phyloP scores from a whole-genome alignment of 2,888 invertebrate genomes.

The Noctuana brunneofusca region DNA sequence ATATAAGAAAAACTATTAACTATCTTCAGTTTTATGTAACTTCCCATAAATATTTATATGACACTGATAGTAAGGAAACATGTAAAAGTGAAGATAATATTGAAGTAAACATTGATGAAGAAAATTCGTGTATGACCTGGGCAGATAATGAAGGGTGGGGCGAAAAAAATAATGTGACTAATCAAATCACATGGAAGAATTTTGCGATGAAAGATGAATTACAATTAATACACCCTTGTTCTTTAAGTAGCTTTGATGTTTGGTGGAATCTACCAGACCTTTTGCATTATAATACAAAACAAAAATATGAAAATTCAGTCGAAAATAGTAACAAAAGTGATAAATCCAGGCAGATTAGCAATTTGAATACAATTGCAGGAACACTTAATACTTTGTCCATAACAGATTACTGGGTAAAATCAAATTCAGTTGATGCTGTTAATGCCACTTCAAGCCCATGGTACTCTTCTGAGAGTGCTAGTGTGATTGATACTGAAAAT shows the following conservation, averaged over 20 bases:
- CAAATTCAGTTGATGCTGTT: constrained; percentile 40
- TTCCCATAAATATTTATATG: constrained; percentile 57
- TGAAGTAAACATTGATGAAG: constrained; percentile 57
- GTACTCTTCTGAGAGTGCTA: constrained; percentile 56
- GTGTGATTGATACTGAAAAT: constrained; percentile 66
- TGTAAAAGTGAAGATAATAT: constrained; percentile 50
- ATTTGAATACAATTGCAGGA: constrained; percentile 53
- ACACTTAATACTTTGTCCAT: constrained; percentile 67
- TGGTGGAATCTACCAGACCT: constrained; percentile 70
- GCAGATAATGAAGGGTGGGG: constrained; percentile 52
- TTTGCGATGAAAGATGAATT: constrained; percentile 48
- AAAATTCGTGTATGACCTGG: constrained; percentile 71
- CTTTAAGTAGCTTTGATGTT: constrained; percentile 53
- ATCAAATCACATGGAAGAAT: constrained; percentile 46
- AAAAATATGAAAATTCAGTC: constrained; percentile 37
- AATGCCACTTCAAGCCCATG: constrained; percentile 61
- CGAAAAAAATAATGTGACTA: constrained; percentile 41
- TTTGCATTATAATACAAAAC: constrained; percentile 48
- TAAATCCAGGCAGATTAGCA: constrained; percentile 41
- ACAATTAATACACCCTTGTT: constrained; percentile 42
- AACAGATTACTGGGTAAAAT: constrained; percentile 56
- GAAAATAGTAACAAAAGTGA: constrained; percentile 36
- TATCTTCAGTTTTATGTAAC: constrained; percentile 88
- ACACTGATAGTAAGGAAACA: constrained; percentile 42
- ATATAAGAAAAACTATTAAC: constrained; percentile 87